phyloP scores from a whole-genome alignment of 2,888 invertebrate species.

The Laothoe populi region DNA sequence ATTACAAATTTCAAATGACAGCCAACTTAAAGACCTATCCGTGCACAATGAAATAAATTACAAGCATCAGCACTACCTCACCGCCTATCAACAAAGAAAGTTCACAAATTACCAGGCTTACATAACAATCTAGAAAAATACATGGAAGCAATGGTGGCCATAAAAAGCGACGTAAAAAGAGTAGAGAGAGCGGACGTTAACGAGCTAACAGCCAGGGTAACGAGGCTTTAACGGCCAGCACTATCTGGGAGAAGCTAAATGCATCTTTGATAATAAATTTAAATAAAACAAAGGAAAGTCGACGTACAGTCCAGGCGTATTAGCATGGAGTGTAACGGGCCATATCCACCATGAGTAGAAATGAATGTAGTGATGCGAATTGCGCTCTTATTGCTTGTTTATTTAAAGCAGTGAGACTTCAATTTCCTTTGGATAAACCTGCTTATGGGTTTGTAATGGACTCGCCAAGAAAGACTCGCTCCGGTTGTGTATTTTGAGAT shows the following conservation, averaged over 20 bases:
- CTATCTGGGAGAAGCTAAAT: conserved; percentile 22
- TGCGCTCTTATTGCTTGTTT: neutral
- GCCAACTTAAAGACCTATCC: neutral
- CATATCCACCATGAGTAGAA: conserved; percentile 4
- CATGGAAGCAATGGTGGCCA: conserved; percentile 13
- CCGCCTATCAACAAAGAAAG: neutral
- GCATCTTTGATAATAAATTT: conserved; percentile 24
- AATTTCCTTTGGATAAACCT: conserved; percentile 2
- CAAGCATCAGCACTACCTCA: neutral
- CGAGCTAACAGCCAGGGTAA: conserved; percentile 23
- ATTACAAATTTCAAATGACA: too few relatives aligned
- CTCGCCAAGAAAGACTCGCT: neutral
- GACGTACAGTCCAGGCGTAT: conserved; percentile 3
- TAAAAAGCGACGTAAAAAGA: conserved; percentile 17
- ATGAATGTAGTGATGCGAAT: neutral
- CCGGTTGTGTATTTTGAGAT: too few relatives aligned
- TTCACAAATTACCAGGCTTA: conserved; percentile 14
- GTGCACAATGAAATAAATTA: neutral
- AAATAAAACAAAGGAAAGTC: conserved; percentile 23
- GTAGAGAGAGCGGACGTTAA: conserved; percentile 17
- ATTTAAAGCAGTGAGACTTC: neutral
- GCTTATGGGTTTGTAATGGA: neutral
- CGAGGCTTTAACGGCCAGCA: conserved; percentile 22
- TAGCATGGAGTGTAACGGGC: conserved; percentile 15
- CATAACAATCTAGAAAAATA: conserved; percentile 15